phyloP scores from a whole-genome alignment of 2,113 vertebrate species.

The Lipophrys pholis region DNA sequence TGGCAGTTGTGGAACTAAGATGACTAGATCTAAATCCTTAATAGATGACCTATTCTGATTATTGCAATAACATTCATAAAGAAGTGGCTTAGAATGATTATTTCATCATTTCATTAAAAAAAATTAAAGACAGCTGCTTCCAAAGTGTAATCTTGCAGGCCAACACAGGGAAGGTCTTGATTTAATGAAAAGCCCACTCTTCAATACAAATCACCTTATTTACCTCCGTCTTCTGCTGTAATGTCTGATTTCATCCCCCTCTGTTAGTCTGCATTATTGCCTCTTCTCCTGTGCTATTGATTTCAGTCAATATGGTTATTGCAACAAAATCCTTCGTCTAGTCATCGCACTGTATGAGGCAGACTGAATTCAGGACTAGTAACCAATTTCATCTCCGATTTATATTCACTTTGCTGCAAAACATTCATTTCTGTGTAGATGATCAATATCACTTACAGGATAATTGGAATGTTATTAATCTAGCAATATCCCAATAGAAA shows the following conservation, averaged over 20 bases:
- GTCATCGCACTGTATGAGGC: constrained; percentile 81
- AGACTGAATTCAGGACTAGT: constrained; percentile 28
- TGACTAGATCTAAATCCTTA: too few species aligned
- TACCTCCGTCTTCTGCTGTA: constrained; percentile 79
- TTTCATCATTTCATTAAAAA: constrained; percentile 10
- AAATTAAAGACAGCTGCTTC: constrained; percentile 77
- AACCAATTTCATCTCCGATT: constrained; percentile 65
- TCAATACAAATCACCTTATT: constrained; percentile 93
- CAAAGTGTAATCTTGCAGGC: constrained; percentile 88
- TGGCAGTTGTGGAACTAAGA: too few species aligned
- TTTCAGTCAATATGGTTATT: constrained; percentile 96
- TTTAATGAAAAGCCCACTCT: constrained; percentile 96
- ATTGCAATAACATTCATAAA: constrained; percentile 9
- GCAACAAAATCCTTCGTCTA: constrained; percentile 90
- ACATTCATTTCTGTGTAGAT: constrained; percentile 90
- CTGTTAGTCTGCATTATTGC: constrained; percentile 90
- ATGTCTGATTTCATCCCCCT: constrained; percentile 93
- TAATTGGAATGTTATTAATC: constrained; percentile 92
- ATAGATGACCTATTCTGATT: too few species aligned
- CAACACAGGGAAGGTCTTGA: constrained; percentile 85
- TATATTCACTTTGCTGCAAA: constrained; percentile 90
- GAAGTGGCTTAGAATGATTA: constrained; percentile 72
- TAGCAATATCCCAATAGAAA: constrained; percentile 88
- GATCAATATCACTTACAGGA: constrained; percentile 89
- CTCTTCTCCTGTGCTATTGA: constrained; percentile 91